Percentiles rank a stretch among this genome's conserved stretches.
Conservation (phyloP, 2,113 vertebrate genomes). For the Pseudolaguvia tuberculata region DNA sequence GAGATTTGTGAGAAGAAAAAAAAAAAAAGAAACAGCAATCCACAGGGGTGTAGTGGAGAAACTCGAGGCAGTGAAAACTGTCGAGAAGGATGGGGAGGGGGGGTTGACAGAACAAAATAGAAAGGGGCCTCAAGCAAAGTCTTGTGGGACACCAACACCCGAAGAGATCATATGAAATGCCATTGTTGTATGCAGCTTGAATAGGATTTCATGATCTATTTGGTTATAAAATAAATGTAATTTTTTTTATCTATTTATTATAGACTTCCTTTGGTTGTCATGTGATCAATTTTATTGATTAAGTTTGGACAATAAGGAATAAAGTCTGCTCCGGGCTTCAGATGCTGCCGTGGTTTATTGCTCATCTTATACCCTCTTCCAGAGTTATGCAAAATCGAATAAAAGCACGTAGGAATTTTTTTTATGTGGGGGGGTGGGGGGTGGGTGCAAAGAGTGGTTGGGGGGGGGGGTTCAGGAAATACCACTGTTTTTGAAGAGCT, state of each 20-base stretch:
- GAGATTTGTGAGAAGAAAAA: constrained; percentile 39
- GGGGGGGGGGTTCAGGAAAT: constrained; percentile 65
- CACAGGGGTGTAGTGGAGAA: constrained; percentile 51
- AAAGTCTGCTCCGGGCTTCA: background rate
- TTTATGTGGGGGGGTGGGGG: constrained; percentile 14
- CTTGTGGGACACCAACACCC: constrained; percentile 35
- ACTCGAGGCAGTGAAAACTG: constrained; percentile 45
- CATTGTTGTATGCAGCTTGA: background rate
- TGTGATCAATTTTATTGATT: background rate
- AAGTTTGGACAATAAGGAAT: background rate
- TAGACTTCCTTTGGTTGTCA: background rate
- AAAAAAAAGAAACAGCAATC: constrained; percentile 47
- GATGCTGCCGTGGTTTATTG: background rate
- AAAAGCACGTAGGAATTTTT: constrained; percentile 23
- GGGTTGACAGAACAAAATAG: constrained; percentile 36
- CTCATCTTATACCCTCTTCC: background rate
- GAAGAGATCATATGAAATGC: constrained; percentile 7
- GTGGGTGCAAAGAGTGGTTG: no score
- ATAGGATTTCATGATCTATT: background rate
- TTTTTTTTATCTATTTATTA: background rate
- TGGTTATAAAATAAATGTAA: background rate
- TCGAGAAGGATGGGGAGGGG: constrained; percentile 30
- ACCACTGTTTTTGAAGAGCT: constrained; percentile 58
- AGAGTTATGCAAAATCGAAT: constrained; percentile 15
- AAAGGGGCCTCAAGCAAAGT: constrained; percentile 45